A percentile compares a stretch with the other conserved stretches of the same genome.
These are phyloP conservation scores for Apis florea DNA, from an alignment of 1,140 invertebrate genomes.

Conservation along the genomic window DNA sequence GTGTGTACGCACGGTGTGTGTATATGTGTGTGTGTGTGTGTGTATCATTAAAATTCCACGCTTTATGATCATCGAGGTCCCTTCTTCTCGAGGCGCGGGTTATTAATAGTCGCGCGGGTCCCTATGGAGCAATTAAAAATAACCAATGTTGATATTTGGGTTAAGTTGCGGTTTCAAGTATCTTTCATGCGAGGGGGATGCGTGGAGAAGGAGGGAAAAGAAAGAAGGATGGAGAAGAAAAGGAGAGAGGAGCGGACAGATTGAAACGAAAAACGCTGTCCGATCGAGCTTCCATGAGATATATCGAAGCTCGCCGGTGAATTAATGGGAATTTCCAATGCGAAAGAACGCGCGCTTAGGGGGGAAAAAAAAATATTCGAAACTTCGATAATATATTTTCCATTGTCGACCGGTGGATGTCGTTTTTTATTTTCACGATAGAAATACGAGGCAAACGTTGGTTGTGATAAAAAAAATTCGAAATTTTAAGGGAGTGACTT, in stretches of 20 bases:
- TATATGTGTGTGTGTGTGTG: too few species aligned
- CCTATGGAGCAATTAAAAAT: conserved; percentile 36
- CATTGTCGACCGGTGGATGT: neutral
- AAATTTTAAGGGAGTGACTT: neutral
- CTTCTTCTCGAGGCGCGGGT: conserved; percentile 30
- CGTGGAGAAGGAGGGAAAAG: neutral
- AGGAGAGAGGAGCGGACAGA: neutral
- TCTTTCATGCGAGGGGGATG: too few species aligned
- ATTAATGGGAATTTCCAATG: conserved; percentile 3
- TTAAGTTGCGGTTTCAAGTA: conserved; percentile 18
- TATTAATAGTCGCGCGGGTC: conserved; percentile 34
- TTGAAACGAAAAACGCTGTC: conserved; percentile 20
- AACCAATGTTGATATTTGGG: conserved; percentile 46
- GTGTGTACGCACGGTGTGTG: too few species aligned
- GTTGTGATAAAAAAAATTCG: neutral
- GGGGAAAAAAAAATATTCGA: neutral
- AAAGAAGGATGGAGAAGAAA: neutral
- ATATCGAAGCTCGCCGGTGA: conserved; percentile 2
- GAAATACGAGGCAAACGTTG: neutral
- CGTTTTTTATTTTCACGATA: neutral
- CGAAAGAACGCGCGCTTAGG: conserved; percentile 15
- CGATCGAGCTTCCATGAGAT: conserved; percentile 5
- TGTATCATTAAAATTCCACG: conserved; percentile 47
- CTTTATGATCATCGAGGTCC: conserved; percentile 30
- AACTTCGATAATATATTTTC: conserved; percentile 8